Evolutionary conservation across 1,140 invertebrate genomes (phyloP).

Genomic region (Drosophila sechellia): DNA sequence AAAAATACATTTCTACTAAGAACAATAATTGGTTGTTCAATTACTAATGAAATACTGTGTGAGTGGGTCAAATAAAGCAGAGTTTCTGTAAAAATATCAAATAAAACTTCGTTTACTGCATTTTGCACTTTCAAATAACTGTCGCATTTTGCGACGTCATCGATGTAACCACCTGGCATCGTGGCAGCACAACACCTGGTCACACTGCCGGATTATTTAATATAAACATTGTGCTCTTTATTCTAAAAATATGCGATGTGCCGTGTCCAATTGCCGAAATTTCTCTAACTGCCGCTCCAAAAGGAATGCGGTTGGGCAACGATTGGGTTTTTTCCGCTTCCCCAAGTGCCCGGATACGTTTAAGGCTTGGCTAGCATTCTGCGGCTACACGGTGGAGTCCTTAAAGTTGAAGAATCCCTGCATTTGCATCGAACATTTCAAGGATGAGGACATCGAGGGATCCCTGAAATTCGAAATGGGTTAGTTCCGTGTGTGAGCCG

Average conservation of each 20-base stretch:
- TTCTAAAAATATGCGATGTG: slow-evolving; percentile 47
- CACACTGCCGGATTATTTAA: slow-evolving; percentile 1
- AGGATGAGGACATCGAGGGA: slow-evolving; percentile 64
- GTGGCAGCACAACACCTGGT: background rate
- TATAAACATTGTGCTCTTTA: slow-evolving; percentile 5
- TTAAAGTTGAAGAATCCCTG: slow-evolving; percentile 45
- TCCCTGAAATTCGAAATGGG: slow-evolving; percentile 66
- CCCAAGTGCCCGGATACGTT: slow-evolving; percentile 43
- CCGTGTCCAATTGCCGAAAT: slow-evolving; percentile 48
- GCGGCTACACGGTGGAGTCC: slow-evolving; percentile 13
- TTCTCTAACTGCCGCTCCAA: slow-evolving; percentile 23
- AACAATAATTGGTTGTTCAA: too few species aligned
- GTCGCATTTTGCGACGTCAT: background rate
- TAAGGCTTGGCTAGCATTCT: slow-evolving; percentile 35
- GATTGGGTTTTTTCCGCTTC: slow-evolving; percentile 60
- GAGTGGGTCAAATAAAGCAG: too few species aligned
- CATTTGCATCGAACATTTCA: slow-evolving; percentile 66
- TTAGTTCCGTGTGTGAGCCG: background rate
- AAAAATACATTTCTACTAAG: too few species aligned
- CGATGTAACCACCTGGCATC: background rate
- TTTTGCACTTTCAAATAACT: background rate
- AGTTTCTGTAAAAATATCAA: too few species aligned
- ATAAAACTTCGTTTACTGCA: background rate
- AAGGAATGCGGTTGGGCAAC: background rate
- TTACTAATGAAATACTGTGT: too few species aligned